Percentiles rank a stretch among this genome's conserved stretches.
phyloP scores from a whole-genome alignment of 2,888 invertebrate genomes.

The Lobophora halterata region DNA sequence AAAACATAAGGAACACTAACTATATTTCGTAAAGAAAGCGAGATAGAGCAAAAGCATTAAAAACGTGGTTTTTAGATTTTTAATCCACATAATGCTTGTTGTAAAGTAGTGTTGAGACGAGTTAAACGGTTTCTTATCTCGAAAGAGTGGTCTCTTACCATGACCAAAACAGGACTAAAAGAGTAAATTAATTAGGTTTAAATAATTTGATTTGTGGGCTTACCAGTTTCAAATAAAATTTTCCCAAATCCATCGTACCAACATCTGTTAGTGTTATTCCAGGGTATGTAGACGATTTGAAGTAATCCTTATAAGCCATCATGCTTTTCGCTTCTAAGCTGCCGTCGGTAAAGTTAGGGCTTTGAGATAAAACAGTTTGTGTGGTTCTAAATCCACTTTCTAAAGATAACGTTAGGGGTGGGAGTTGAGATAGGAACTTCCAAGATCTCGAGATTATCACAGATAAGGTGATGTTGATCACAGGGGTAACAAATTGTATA shows the following conservation, averaged over 20 bases:
- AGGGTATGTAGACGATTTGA: slow-evolving; percentile 47
- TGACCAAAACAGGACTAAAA: too few species aligned
- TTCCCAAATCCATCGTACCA: slow-evolving; percentile 54
- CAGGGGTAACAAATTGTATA: slow-evolving; percentile 69
- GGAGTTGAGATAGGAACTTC: slow-evolving; percentile 78
- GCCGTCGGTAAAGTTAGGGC: slow-evolving; percentile 42
- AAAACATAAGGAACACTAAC: too few species aligned
- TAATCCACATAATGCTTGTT: too few species aligned
- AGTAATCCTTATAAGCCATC: slow-evolving; percentile 59
- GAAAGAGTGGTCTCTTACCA: too few species aligned
- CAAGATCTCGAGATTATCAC: slow-evolving; percentile 69
- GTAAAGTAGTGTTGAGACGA: too few species aligned
- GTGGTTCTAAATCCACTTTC: slow-evolving; percentile 61
- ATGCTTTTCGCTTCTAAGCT: slow-evolving; percentile 51
- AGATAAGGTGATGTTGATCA: slow-evolving; percentile 68
- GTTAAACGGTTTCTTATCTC: too few species aligned
- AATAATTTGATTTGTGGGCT: too few species aligned
- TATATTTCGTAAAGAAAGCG: too few species aligned
- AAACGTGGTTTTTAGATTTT: too few species aligned
- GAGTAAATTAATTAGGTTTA: too few species aligned
- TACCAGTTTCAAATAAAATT: slow-evolving; percentile 72
- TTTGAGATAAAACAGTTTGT: slow-evolving; percentile 57
- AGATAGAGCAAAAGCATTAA: too few species aligned
- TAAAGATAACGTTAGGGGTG: slow-evolving; percentile 79
- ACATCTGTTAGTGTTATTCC: slow-evolving; percentile 57